These are phyloP conservation scores for Pyrrhia umbra DNA, from an alignment of 2,888 invertebrate species.

Conservation along the genomic window DNA sequence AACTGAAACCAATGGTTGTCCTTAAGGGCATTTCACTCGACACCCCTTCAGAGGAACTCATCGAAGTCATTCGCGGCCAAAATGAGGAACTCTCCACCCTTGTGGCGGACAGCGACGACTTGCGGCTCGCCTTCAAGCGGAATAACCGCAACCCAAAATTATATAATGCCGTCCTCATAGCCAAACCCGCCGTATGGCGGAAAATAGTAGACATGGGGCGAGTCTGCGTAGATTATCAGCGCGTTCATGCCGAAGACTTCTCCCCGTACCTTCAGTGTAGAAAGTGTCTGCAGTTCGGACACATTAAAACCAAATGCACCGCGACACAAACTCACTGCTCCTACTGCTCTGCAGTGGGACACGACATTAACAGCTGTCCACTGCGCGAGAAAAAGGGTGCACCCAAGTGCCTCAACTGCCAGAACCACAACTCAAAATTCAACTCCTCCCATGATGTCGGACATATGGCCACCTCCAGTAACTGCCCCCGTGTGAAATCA, in stretches of 20 bases:
- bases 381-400: not conserved
- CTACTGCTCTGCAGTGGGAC: too few relatives aligned
- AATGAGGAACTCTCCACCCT: too few relatives aligned
- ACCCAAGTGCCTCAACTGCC: not conserved
- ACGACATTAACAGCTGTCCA: not conserved
- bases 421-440: not conserved
- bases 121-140: not conserved
- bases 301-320: too few relatives aligned
- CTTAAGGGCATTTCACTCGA: too few relatives aligned
- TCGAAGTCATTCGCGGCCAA: too few relatives aligned
- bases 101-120: not conserved
- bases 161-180: not conserved
- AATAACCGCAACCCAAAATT: constrained; percentile 5
- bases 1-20: too few relatives aligned
- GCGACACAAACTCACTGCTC: too few relatives aligned
- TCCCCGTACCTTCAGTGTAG: not conserved
- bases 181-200: not conserved
- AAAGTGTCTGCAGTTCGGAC: too few relatives aligned
- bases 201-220: not conserved
- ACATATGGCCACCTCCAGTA: not conserved
- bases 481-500: not conserved
- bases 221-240: not conserved
- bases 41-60: too few relatives aligned
- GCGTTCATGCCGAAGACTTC: not conserved
- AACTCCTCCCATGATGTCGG: not conserved